Percentiles rank a stretch among this genome's conserved stretches.
Evolutionary conservation across 2,113 vertebrate genomes (phyloP).

Genomic region (Xyrauchen texanus): DNA sequence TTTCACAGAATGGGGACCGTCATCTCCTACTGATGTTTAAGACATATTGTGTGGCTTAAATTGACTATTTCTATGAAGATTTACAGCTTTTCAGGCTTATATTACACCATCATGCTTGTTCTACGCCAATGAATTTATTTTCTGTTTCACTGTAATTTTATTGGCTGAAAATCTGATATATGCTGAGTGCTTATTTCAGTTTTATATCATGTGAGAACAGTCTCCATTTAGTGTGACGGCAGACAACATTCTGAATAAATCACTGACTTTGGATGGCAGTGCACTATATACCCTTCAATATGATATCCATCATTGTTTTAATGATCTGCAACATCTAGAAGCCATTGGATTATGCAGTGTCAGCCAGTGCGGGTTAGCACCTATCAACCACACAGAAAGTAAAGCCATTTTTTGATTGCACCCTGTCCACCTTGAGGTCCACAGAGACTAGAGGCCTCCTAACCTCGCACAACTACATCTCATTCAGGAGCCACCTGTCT

Average conservation of each 20-base stretch:
- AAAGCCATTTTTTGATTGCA: not conserved
- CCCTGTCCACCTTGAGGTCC: not conserved
- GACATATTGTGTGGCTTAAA: conserved; percentile 5
- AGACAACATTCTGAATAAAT: conserved; percentile 19
- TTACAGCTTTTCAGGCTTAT: not conserved
- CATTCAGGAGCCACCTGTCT: too few species aligned
- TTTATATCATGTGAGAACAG: conserved; percentile 5
- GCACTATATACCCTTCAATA: not conserved
- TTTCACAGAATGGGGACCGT: conserved; percentile 30
- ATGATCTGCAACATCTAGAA: conserved; percentile 23
- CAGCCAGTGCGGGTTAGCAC: not conserved
- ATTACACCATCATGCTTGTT: not conserved
- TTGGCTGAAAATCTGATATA: conserved; percentile 21
- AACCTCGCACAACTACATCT: not conserved
- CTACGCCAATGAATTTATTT: conserved; percentile 6
- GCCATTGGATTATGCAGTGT: not conserved
- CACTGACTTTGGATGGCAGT: not conserved
- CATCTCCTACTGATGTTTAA: conserved; percentile 28
- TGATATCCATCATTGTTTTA: conserved; percentile 30
- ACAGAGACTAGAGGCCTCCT: not conserved
- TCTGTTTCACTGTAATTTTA: not conserved
- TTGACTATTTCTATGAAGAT: conserved; percentile 15
- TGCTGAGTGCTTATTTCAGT: conserved; percentile 1
- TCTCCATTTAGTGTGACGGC: not conserved
- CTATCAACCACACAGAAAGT: not conserved